Base-by-base conservation (phyloP, 2,888 invertebrate species). In the Branchipolynoe longqiensis region DNA sequence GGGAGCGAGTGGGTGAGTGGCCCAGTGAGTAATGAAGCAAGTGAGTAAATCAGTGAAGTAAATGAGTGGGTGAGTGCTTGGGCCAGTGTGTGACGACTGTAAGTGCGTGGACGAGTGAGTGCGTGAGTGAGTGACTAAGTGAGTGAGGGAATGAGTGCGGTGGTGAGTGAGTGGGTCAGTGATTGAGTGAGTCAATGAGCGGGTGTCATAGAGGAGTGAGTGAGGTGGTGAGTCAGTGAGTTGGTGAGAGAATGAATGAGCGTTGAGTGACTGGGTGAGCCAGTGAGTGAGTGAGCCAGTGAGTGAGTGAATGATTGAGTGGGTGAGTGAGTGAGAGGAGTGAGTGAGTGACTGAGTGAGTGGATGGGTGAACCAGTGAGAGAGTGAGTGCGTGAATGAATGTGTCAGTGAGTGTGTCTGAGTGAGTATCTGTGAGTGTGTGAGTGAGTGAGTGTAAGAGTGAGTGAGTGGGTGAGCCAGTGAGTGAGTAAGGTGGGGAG, bases 401-500 rank as follows among this genome's bases (percentile, higher is more conserved):
- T 62, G 28, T 4, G 25, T 62, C 28, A 25, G 62, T 28, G n/a
- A 62, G 31, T 62, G 62, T 28, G n/a, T 31, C 6, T 62, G 28
- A 62, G 31, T 14, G 28, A 62, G 28, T n/a, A n/a, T n/a, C n/a
- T n/a, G n/a, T 25, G 4, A 2, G 6, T 62, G 62, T 28, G 62
- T 62, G 62, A 25, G 62, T 62, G 18, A 62, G 62, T 25, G 62
- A n/a, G 62, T 25, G 62, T 28, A 14, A 31, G 3, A 62, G 28
- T 14, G 18, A 62, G 25, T 14, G 28, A 2, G 3, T 25, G 62
- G 31, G 25, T 14, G 28, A 2, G 3, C 28, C 28, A 62, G 62
- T 62, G 62, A 25, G 62, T 62, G 62, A 25, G 62, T 62, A n/a
- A 31, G 31, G 62, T 62, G 28, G 62, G 2, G 62, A n/a, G n/a